phyloP scores from a whole-genome alignment of 2,113 vertebrate species.

The Athene cunicularia region DNA sequence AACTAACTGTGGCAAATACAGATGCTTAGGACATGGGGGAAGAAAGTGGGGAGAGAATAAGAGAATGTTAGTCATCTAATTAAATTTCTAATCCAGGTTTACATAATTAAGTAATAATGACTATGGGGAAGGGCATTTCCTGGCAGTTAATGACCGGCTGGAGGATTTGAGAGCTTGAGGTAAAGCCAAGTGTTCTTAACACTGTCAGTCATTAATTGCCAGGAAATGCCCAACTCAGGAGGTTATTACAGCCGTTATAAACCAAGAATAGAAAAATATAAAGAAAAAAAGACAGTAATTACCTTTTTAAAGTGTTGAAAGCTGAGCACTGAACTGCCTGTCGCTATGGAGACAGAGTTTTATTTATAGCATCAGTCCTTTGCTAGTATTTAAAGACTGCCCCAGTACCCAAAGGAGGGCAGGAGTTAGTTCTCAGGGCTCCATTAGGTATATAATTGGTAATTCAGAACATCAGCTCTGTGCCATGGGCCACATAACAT shows the following conservation, averaged over 20 bases:
- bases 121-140: slow-evolving; percentile 63
- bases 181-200: slow-evolving; percentile 70
- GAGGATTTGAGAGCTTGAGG: slow-evolving; percentile 68
- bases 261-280: slow-evolving; percentile 71
- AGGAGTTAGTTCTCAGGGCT: slow-evolving; percentile 55
- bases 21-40: not conserved
- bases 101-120: slow-evolving; percentile 67
- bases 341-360: slow-evolving; percentile 43
- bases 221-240: slow-evolving; percentile 70
- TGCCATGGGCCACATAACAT: slow-evolving; percentile 72
- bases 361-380: slow-evolving; percentile 63
- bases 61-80: slow-evolving; percentile 49
- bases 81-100: slow-evolving; percentile 70
- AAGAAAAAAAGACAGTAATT: slow-evolving; percentile 71
- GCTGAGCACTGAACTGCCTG: slow-evolving; percentile 40
- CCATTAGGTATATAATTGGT: slow-evolving; percentile 71
- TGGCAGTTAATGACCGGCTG: slow-evolving; percentile 60
- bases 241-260: slow-evolving; percentile 71
- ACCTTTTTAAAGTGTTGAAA: slow-evolving; percentile 67
- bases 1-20: not conserved
- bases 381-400: slow-evolving; percentile 60
- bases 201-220: slow-evolving; percentile 69
- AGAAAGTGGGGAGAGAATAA: not conserved
- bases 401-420: slow-evolving; percentile 43
- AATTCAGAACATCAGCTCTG: slow-evolving; percentile 71